phyloP scores from a whole-genome alignment of 2,113 vertebrate species.

The Hoplias malabaricus region DNA sequence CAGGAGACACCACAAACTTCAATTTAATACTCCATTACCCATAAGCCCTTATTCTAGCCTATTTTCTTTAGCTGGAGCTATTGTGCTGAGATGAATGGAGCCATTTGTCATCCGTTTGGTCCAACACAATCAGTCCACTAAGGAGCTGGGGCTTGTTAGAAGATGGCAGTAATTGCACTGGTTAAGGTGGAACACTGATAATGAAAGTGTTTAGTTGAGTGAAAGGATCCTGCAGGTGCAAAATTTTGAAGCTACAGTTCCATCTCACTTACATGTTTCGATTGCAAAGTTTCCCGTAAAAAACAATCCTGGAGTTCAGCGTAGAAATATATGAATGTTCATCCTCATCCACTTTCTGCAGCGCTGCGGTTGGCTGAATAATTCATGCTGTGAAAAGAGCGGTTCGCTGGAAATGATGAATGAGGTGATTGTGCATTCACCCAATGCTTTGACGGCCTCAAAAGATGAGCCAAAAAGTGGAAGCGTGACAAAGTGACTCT shows the following conservation, averaged over 20 bases:
- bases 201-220: background rate
- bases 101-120: background rate
- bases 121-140: background rate
- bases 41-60: constrained; percentile 5
- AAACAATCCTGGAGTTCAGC: background rate
- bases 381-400: background rate
- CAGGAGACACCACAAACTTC: background rate
- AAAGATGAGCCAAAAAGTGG: background rate
- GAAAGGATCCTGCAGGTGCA: background rate
- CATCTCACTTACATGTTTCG: background rate
- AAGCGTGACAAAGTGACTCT: background rate
- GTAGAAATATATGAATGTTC: background rate
- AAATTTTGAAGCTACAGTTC: background rate
- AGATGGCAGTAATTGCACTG: background rate
- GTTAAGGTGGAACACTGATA: background rate
- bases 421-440: background rate
- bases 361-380: background rate
- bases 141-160: background rate
- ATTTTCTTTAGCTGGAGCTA: background rate
- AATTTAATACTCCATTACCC: background rate
- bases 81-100: constrained; percentile 9
- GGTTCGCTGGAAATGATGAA: background rate
- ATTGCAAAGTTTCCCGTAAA: background rate
- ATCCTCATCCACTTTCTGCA: background rate
- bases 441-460: background rate